These are phyloP conservation scores for Amblyjoppa proteus DNA, from an alignment of 2,888 invertebrate genomes.

Conservation along the genomic window DNA sequence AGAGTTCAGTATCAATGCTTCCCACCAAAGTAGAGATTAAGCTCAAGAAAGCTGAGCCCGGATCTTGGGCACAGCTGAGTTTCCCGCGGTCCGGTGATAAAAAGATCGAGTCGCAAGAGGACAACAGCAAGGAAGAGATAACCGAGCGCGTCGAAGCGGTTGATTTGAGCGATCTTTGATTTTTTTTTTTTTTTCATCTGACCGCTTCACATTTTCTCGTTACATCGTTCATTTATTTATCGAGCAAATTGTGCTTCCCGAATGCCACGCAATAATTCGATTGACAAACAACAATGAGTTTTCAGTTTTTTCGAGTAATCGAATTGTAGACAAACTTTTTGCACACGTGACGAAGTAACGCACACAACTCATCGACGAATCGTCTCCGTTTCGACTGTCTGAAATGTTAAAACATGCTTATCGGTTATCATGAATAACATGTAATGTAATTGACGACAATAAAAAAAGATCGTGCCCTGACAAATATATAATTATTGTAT, in stretches of 20 bases:
- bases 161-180: slow-evolving; percentile 90
- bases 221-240: not conserved
- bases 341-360: not conserved
- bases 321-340: not conserved
- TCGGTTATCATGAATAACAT: slow-evolving; percentile 6
- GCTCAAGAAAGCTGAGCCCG: slow-evolving; percentile 94
- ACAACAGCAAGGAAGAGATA: slow-evolving; percentile 71
- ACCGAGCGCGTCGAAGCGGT: slow-evolving; percentile 88
- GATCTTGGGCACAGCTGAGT: slow-evolving; percentile 93
- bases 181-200: not conserved
- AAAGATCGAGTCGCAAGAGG: slow-evolving; percentile 34
- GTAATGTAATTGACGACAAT: slow-evolving; percentile 8
- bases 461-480: not conserved
- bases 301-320: not conserved
- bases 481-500: not conserved
- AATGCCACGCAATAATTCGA: not conserved
- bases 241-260: not conserved
- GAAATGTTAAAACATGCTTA: slow-evolving; percentile 2
- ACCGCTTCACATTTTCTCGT: not conserved
- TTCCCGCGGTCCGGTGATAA: slow-evolving; percentile 85
- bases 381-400: slow-evolving; percentile 9
- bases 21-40: slow-evolving; percentile 97
- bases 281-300: not conserved
- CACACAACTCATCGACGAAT: not conserved
- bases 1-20: slow-evolving; percentile 91